Evolutionary conservation across 2,113 vertebrate species (phyloP), one percentile per base, ranked within the genome.

Genomic region (Reinhardtius hippoglossoides): DNA sequence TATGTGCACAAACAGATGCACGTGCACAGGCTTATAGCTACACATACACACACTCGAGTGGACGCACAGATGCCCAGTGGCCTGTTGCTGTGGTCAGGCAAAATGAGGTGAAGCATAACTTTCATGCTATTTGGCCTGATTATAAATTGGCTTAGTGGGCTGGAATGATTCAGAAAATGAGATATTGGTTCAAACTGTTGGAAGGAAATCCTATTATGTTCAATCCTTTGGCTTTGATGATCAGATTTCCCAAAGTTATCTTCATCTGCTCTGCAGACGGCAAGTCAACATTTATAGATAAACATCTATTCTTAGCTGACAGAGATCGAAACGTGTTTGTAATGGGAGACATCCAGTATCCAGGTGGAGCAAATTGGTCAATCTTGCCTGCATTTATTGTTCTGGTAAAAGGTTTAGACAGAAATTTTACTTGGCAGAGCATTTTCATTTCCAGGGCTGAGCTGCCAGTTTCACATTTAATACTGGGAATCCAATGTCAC

Each of bases 261-360:
- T 55, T 81, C 80, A 79, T 67, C 68, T 88, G 80, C 42, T 74
- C 16, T 58, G 74, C 79, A 83, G 78, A 76, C 64, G 7, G 60
- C 14, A 14, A 54, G 27, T 60, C 3, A 54, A 59, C 62, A 3
- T 66, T 76, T 52, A 61, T 37, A 14, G 50, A 67, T 74, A 82
- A 87, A 80, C 66, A 79, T 88, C 24, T 26, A 75, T 66, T 75
- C 54, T 83, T 31, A 59, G 54, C 69, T 24, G 82, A 87, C 76
- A 81, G 71, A 76, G 71, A 87, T 64, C 1, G 46, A 83, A 76
- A 60, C 2, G 7, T 70, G 62, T 75, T 82, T 58, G 46, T 72
- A 74, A 64, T 66, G 67, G 70, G 52, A 75, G 21, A 59, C 3
- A 14, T 77, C 46, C 55, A 66, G 14, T 1, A 12, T 68, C 69